A percentile compares a stretch with the other conserved stretches of the same genome.
Evolutionary conservation across 2,797 vertebrate genomes (phyloP).

Genomic region (Rhynchotus rufescens): DNA sequence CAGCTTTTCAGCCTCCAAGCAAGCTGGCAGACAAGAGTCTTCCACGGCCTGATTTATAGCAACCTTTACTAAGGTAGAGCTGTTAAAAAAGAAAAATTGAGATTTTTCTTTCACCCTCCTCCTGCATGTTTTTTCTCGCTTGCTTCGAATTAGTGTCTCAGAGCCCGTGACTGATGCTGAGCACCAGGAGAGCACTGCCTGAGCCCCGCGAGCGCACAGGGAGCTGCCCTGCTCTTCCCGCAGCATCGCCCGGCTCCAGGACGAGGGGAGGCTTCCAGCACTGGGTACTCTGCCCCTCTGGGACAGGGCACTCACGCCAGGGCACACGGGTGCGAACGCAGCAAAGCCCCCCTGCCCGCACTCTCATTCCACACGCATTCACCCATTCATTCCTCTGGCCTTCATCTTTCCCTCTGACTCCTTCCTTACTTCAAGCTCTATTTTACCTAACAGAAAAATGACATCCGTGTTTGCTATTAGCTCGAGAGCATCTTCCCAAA

Average conservation of each 20-base stretch:
- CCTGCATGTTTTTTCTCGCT: neutral
- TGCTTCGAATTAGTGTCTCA: neutral
- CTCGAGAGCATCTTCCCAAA: slow-evolving; percentile 39
- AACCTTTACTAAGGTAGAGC: neutral
- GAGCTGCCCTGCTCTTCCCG: neutral
- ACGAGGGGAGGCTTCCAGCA: neutral
- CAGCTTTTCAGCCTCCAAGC: neutral
- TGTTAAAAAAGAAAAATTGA: neutral
- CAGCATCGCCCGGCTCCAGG: too few species aligned
- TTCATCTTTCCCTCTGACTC: neutral
- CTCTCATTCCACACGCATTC: too few species aligned
- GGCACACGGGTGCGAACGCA: neutral
- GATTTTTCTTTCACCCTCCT: neutral
- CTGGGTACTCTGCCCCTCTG: neutral
- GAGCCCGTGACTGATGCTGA: neutral
- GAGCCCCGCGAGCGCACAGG: too few species aligned
- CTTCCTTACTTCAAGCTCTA: neutral
- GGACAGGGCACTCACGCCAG: neutral
- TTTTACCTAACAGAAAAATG: slow-evolving; percentile 2
- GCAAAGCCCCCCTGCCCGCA: neutral
- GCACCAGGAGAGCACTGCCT: neutral
- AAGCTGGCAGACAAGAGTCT: neutral
- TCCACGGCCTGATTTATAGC: neutral
- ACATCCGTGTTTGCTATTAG: neutral
- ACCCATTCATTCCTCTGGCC: too few species aligned